These are phyloP conservation scores for Nibea albiflora DNA, from an alignment of 2,113 vertebrate species.

Conservation along the genomic window DNA sequence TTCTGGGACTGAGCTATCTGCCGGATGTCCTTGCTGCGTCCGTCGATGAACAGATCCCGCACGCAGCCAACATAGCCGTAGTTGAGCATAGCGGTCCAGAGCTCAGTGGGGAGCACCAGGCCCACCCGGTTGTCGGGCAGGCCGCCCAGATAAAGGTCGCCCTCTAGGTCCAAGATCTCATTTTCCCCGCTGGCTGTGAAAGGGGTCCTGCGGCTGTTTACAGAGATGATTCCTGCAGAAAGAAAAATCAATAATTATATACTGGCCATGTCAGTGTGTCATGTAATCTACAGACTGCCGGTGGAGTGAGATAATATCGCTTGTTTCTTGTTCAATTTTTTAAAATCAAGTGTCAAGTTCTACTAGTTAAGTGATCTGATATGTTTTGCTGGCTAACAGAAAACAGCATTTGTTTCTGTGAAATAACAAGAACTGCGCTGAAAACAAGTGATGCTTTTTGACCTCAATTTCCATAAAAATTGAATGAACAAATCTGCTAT, in stretches of 20 bases:
- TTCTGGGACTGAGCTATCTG: slow-evolving; percentile 94
- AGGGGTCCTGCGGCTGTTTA: slow-evolving; percentile 94
- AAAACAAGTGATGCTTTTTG: slow-evolving; percentile 12
- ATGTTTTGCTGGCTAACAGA: neutral
- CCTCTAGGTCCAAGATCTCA: slow-evolving; percentile 96
- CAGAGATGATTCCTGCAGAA: slow-evolving; percentile 93
- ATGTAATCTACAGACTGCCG: neutral
- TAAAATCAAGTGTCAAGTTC: slow-evolving; percentile 8
- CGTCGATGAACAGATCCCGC: slow-evolving; percentile 96
- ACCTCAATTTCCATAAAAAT: neutral
- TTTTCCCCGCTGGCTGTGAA: slow-evolving; percentile 97
- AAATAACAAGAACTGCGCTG: slow-evolving; percentile 14
- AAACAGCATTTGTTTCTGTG: neutral
- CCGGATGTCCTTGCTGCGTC: slow-evolving; percentile 96
- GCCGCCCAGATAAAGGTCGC: slow-evolving; percentile 96
- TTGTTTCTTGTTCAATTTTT: slow-evolving; percentile 7
- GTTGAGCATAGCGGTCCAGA: slow-evolving; percentile 99
- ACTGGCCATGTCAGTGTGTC: neutral
- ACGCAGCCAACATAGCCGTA: slow-evolving; percentile 97
- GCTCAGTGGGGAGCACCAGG: slow-evolving; percentile 94
- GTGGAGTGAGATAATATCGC: neutral
- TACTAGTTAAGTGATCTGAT: neutral
- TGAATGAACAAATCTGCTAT: neutral
- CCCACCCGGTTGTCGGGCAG: slow-evolving; percentile 91
- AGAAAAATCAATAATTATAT: slow-evolving; percentile 35